Evolutionary conservation across 2,888 invertebrate genomes (phyloP).

Genomic region (Lithophane semibrunnea): DNA sequence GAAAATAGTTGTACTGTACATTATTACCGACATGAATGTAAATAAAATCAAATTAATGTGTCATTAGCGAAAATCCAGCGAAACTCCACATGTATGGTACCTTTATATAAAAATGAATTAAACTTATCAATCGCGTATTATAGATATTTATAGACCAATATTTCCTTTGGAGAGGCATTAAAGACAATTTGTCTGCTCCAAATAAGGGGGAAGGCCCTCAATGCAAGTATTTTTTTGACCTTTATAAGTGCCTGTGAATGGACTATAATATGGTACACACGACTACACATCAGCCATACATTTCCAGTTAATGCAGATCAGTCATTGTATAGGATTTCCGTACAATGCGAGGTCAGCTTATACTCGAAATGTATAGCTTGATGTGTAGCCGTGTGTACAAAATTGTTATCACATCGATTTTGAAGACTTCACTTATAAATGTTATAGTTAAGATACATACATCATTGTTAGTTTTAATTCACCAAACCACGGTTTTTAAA

Average conservation of each 20-base stretch:
- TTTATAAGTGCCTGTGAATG: background rate
- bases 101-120: background rate
- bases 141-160: background rate
- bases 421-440: background rate
- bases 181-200: background rate
- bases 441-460: background rate
- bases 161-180: background rate
- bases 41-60: slow-evolving; percentile 33
- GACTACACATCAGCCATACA: too few species aligned
- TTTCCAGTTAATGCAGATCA: too few species aligned
- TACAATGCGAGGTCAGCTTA: too few species aligned
- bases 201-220: background rate
- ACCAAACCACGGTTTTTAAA: background rate
- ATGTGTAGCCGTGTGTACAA: background rate
- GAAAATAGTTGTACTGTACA: too few species aligned
- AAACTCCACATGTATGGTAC: background rate
- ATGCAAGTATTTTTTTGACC: background rate
- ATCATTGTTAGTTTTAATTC: background rate
- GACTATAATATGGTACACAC: background rate
- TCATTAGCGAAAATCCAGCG: slow-evolving; percentile 19
- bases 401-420: background rate
- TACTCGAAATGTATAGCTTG: too few species aligned
- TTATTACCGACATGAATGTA: slow-evolving; percentile 14
- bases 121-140: background rate
- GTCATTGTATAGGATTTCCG: too few species aligned